Base-by-base conservation (phyloP, 2,888 invertebrate species). In the Oscheius myriophilus region DNA sequence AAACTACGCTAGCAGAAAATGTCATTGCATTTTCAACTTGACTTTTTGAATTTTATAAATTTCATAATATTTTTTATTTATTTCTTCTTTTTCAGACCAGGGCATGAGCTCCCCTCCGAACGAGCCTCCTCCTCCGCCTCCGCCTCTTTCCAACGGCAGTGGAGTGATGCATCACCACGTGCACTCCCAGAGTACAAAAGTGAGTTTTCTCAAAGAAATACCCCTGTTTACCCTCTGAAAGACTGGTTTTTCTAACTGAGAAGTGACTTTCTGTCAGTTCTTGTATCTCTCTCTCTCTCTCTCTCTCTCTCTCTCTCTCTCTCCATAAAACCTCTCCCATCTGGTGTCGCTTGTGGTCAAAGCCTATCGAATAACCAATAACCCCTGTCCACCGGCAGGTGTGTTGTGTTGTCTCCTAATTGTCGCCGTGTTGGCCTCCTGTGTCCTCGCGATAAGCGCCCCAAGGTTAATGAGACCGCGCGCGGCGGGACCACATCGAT, bases 21-120 rank as follows among this genome's bases (percentile, higher is more conserved):
- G n/a, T n/a, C n/a, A n/a, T n/a, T n/a, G n/a, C n/a, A n/a, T n/a
- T n/a, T n/a, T n/a, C n/a, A n/a, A n/a, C n/a, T n/a, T n/a, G n/a
- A n/a, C n/a, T n/a, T n/a, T n/a, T n/a, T n/a, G n/a, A n/a, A n/a
- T n/a, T n/a, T n/a, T n/a, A n/a, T n/a, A n/a, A n/a, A n/a, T n/a
- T n/a, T n/a, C n/a, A n/a, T n/a, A n/a, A n/a, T n/a, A n/a, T n/a
- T n/a, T n/a, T n/a, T n/a, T n/a, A n/a, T 1, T 0, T 23, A 42
- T n/a, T 42, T 14, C 16, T 33, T 57, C 16, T 21, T 21, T 67
- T 67, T 59, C 67, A 67, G 67, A 67, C 59, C 67, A 67, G 61
- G 67, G 67, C 46, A 67, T 67, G 67, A 61, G 59, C 59, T 67
- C 67, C 23, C 62, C 68, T 21, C 68, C 62, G n/a, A 55, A 55